Evolutionary conservation across 2,113 vertebrate genomes (phyloP).

Genomic region (Gambusia holbrooki): DNA sequence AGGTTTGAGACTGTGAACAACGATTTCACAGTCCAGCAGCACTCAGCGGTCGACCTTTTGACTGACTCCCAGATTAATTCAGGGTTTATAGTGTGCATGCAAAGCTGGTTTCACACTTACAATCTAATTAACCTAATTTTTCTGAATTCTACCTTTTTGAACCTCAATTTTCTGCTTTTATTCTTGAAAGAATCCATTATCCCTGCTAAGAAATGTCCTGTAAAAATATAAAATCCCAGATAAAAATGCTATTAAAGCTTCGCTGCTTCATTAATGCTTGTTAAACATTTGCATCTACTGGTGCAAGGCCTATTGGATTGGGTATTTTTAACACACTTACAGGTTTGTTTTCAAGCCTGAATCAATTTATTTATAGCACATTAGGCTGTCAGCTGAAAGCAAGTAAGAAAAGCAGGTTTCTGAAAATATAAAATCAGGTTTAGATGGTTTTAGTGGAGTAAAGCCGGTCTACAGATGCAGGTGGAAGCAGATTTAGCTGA

Average conservation of each 20-base stretch:
- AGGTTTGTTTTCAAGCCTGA: neutral
- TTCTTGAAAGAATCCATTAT: conserved; percentile 19
- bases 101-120: conserved; percentile 35
- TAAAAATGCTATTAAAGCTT: neutral
- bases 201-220: neutral
- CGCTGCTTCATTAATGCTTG: neutral
- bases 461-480: neutral
- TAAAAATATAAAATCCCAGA: neutral
- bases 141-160: conserved; percentile 22
- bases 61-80: conserved; percentile 50
- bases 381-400: neutral
- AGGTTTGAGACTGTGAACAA: conserved; percentile 23
- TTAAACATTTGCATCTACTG: neutral
- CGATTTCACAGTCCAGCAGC: conserved; percentile 50
- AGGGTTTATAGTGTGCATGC: conserved; percentile 37
- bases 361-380: neutral
- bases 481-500: conserved; percentile 9
- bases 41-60: conserved; percentile 43
- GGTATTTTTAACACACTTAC: neutral
- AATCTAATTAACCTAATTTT: conserved; percentile 39
- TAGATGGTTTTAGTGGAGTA: neutral
- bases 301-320: neutral
- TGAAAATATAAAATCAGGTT: conserved; percentile 2
- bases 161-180: conserved; percentile 9
- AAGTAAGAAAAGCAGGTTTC: neutral